phyloP scores from a whole-genome alignment of 2,888 invertebrate genomes.

The Himalopsyche tibetana region DNA sequence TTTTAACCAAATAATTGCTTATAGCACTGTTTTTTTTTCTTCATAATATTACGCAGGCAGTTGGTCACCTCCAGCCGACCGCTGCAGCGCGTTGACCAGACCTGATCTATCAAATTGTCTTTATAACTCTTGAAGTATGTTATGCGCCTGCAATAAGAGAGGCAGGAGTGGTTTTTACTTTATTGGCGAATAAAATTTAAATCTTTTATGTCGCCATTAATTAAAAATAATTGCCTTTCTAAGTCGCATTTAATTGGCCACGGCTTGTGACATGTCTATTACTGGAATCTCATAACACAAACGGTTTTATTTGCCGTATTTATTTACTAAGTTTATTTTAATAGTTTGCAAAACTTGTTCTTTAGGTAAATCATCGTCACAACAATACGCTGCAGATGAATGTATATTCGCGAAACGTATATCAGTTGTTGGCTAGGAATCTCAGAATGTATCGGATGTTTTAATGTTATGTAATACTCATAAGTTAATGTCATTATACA shows the following conservation, averaged over 20 bases:
- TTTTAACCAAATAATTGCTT: too few relatives aligned
- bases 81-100: not conserved
- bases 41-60: not conserved
- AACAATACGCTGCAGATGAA: too few relatives aligned
- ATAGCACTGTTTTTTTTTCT: too few relatives aligned
- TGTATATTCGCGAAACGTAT: too few relatives aligned
- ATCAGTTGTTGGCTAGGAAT: too few relatives aligned
- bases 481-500: too few relatives aligned
- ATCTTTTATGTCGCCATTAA: constrained; percentile 1
- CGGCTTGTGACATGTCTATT: constrained; percentile 31
- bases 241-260: constrained; percentile 1
- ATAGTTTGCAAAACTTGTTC: too few relatives aligned
- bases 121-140: constrained; percentile 3
- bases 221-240: constrained; percentile 26
- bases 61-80: not conserved
- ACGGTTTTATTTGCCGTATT: too few relatives aligned
- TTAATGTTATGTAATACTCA: too few relatives aligned
- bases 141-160: not conserved
- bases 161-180: not conserved
- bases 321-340: too few relatives aligned
- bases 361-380: too few relatives aligned
- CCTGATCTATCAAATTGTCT: not conserved
- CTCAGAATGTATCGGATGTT: too few relatives aligned
- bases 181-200: constrained; percentile 29
- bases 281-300: not conserved